phyloP scores from a whole-genome alignment of 2,888 invertebrate genomes.

The Cheilosia urbana region DNA sequence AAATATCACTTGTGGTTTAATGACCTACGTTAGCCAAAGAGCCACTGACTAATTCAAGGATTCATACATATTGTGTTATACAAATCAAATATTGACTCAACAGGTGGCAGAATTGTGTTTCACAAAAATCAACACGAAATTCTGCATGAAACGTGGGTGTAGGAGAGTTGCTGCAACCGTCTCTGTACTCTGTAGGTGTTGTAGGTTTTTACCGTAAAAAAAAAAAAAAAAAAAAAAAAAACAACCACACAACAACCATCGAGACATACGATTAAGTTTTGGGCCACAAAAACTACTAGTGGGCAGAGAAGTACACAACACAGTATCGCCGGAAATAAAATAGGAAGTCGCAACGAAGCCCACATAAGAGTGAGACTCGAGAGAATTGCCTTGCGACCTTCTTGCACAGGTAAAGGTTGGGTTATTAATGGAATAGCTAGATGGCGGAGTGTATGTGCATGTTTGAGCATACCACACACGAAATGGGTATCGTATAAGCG shows the following conservation, averaged over 20 bases:
- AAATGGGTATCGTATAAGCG: constrained; percentile 53
- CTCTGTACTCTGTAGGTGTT: constrained; percentile 29
- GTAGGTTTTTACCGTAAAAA: constrained; percentile 2
- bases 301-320: constrained; percentile 21
- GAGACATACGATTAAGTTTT: constrained; percentile 20
- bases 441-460: constrained; percentile 49
- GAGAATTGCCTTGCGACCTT: constrained; percentile 62
- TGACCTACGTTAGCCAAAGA: constrained; percentile 21
- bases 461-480: constrained; percentile 62
- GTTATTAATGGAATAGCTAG: constrained; percentile 28
- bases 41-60: constrained; percentile 33
- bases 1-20: constrained; percentile 14
- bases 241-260: constrained; percentile 23
- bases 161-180: constrained; percentile 20
- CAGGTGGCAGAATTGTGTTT: constrained; percentile 35
- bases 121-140: constrained; percentile 10
- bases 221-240: not conserved
- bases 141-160: constrained; percentile 34
- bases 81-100: constrained; percentile 17
- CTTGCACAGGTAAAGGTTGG: constrained; percentile 66
- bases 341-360: constrained; percentile 71
- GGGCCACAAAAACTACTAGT: constrained; percentile 7
- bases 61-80: not conserved
- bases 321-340: constrained; percentile 55
- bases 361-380: constrained; percentile 43